A percentile compares a stretch with the other conserved stretches of the same genome.
Conservation (phyloP, 1,140 invertebrate genomes). For the Solen grandis region DNA sequence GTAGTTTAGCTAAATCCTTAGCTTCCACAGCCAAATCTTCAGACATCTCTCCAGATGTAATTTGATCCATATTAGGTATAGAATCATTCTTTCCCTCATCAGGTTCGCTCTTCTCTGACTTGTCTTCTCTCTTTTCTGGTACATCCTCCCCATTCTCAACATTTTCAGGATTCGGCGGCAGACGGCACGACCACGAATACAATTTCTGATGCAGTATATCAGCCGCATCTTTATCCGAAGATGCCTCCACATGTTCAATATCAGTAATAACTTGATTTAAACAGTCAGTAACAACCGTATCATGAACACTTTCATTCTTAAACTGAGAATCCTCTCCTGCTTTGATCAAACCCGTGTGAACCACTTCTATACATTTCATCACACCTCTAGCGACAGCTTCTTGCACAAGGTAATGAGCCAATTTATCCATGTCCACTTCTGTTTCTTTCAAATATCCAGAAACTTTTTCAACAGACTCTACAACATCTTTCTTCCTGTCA, state of each 20-base stretch:
- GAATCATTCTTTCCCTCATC: not conserved
- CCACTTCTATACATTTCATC: not conserved
- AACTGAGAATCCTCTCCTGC: not conserved
- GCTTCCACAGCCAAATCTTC: not conserved
- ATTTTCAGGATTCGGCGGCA: not conserved
- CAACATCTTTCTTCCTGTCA: not conserved
- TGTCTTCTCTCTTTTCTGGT: not conserved
- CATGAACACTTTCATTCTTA: not conserved
- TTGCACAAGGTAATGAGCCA: slow-evolving; percentile 2
- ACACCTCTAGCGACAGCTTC: slow-evolving; percentile 23
- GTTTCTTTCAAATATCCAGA: not conserved
- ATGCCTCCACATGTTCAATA: not conserved
- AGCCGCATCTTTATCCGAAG: not conserved
- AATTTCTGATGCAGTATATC: not conserved
- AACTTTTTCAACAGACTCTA: not conserved
- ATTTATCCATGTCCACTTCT: not conserved
- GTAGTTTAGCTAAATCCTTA: slow-evolving; percentile 22
- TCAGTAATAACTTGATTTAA: not conserved
- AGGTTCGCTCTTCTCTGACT: not conserved
- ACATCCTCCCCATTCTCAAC: not conserved
- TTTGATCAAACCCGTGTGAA: not conserved
- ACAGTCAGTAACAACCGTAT: not conserved
- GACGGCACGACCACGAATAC: not conserved
- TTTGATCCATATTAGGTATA: not conserved
- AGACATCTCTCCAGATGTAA: not conserved